Percentiles rank a stretch among this genome's conserved stretches.
phyloP scores from a whole-genome alignment of 2,888 invertebrate species.

The Drosophila glabriapex region DNA sequence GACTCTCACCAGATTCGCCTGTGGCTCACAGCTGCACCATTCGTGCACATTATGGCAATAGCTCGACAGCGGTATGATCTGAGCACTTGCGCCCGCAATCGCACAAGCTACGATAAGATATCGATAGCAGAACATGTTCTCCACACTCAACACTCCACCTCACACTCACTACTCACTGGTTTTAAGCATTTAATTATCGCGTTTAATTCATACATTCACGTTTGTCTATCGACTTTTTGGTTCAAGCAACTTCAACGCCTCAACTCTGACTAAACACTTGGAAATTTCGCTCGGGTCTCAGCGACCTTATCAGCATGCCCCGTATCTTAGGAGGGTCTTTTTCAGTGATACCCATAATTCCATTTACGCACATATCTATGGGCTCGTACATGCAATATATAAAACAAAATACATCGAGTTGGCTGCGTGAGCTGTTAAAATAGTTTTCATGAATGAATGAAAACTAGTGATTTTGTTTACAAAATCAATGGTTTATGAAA shows the following conservation, averaged over 20 bases:
- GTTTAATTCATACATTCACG: neutral
- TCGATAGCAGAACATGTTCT: constrained; percentile 42
- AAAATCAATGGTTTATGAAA: neutral
- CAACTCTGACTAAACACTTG: constrained; percentile 49
- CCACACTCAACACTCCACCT: constrained; percentile 16
- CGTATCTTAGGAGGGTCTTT: constrained; percentile 31
- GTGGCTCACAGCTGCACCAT: constrained; percentile 60
- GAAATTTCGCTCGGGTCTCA: constrained; percentile 11
- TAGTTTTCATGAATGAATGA: neutral
- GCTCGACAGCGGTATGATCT: constrained; percentile 63
- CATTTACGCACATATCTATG: neutral
- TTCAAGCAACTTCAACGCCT: constrained; percentile 34
- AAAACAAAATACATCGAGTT: neutral
- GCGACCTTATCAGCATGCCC: constrained; percentile 29
- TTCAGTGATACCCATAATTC: constrained; percentile 27
- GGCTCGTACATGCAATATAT: constrained; percentile 1
- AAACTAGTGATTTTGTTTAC: neutral
- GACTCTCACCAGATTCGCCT: constrained; percentile 64
- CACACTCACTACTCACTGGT: constrained; percentile 14
- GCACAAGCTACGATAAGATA: constrained; percentile 29
- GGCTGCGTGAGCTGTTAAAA: neutral
- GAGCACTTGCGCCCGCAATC: constrained; percentile 26
- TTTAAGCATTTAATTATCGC: constrained; percentile 36
- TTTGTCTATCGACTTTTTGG: constrained; percentile 11
- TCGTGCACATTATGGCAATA: constrained; percentile 50